These are phyloP conservation scores for Parotocinclus haroldoi DNA, from an alignment of 2,797 vertebrate genomes.

Conservation along the genomic window DNA sequence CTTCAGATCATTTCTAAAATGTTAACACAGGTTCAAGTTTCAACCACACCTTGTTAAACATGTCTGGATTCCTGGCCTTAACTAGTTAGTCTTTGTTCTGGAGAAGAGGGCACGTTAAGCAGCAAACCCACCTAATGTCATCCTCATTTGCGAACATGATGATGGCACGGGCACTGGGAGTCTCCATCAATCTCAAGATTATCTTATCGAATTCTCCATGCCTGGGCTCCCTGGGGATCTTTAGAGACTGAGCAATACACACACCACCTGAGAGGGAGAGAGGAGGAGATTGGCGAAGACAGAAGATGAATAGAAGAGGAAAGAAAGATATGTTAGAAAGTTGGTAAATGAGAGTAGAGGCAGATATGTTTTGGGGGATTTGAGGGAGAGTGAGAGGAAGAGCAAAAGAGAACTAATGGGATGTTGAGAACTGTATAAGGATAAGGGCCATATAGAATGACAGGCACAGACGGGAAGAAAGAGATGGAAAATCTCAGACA, in stretches of 20 bases:
- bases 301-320: slow-evolving; percentile 6
- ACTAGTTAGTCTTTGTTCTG: background rate
- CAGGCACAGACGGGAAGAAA: slow-evolving; percentile 26
- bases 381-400: slow-evolving; percentile 28
- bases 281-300: too few species aligned
- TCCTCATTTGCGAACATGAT: slow-evolving; percentile 97
- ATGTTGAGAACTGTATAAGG: slow-evolving; percentile 26
- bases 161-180: slow-evolving; percentile 87
- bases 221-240: slow-evolving; percentile 90
- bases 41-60: background rate
- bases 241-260: slow-evolving; percentile 95
- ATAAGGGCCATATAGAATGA: slow-evolving; percentile 21
- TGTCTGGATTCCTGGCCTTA: background rate
- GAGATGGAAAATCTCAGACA: slow-evolving; percentile 15
- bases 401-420: slow-evolving; percentile 40
- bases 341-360: background rate
- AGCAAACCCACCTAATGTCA: slow-evolving; percentile 82
- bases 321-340: slow-evolving; percentile 7
- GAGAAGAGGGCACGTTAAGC: background rate
- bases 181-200: slow-evolving; percentile 88
- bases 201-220: slow-evolving; percentile 93
- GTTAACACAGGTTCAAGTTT: background rate
- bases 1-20: too few species aligned
- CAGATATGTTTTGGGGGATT: slow-evolving; percentile 8
- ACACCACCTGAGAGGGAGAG: slow-evolving; percentile 78